A percentile compares a stretch with the other conserved stretches of the same genome.
Conservation (phyloP, 2,113 vertebrate genomes). For the Pristiophorus japonicus region DNA sequence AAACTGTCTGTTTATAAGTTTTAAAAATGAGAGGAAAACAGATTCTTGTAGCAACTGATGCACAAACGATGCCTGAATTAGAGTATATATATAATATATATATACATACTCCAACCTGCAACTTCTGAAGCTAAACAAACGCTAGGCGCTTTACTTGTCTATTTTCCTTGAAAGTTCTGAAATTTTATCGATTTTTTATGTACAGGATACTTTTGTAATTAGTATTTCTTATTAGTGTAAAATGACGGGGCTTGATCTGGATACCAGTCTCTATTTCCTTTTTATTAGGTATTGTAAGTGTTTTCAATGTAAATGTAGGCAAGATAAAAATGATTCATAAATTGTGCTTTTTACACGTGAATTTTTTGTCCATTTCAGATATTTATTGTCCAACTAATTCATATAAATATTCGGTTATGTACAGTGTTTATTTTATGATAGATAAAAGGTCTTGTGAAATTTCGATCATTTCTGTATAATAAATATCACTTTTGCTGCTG, state of each 20-base stretch:
- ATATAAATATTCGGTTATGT: constrained; percentile 37
- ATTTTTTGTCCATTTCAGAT: constrained; percentile 36
- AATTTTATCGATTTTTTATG: constrained; percentile 35
- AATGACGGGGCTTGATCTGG: constrained; percentile 28
- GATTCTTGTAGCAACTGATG: constrained; percentile 45
- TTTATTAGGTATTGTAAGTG: constrained; percentile 37
- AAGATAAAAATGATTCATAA: constrained; percentile 32
- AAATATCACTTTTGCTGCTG: constrained; percentile 38
- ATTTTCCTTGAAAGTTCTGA: constrained; percentile 38
- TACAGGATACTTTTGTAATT: constrained; percentile 37
- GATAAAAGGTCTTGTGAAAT: constrained; percentile 38
- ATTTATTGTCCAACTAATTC: constrained; percentile 38
- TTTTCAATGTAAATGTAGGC: constrained; percentile 36
- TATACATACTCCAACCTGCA: constrained; percentile 46
- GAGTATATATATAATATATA: constrained; percentile 43
- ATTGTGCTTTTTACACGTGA: constrained; percentile 38
- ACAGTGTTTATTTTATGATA: constrained; percentile 38
- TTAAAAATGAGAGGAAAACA: constrained; percentile 40
- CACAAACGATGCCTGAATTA: constrained; percentile 50
- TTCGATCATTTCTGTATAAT: constrained; percentile 38
- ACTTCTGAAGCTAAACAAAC: constrained; percentile 43
- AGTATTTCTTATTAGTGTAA: constrained; percentile 36
- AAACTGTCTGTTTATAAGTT: constrained; percentile 1
- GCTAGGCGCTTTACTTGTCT: constrained; percentile 42
- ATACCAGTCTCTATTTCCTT: constrained; percentile 25